A percentile compares a stretch with the other conserved stretches of the same genome.
Evolutionary conservation across 2,888 invertebrate genomes (phyloP).

Genomic region (Sphaerophoria rueppellii): DNA sequence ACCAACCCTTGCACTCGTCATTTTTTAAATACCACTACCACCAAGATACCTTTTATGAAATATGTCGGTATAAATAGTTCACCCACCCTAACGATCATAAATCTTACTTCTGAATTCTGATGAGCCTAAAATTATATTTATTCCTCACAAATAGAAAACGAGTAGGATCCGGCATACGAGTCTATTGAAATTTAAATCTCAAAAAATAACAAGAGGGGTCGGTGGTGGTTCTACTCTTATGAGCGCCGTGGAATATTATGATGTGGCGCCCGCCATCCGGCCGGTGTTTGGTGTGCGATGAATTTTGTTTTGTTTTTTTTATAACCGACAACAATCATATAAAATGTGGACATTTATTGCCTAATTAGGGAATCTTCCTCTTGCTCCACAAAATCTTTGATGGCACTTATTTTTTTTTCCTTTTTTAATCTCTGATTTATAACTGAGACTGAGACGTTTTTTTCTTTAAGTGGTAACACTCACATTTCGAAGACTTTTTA

Average conservation of each 20-base stretch:
- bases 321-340: slow-evolving; percentile 45
- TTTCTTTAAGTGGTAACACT: slow-evolving; percentile 32
- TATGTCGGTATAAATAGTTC: slow-evolving; percentile 38
- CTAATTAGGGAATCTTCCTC: slow-evolving; percentile 66
- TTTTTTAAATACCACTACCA: too few species aligned
- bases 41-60: slow-evolving; percentile 21
- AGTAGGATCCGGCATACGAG: background rate
- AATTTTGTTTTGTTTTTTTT: background rate
- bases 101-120: slow-evolving; percentile 18
- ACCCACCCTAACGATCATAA: slow-evolving; percentile 18
- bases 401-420: slow-evolving; percentile 13
- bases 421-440: slow-evolving; percentile 66
- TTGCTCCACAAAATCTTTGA: background rate
- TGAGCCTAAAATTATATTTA: slow-evolving; percentile 6
- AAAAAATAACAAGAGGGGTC: slow-evolving; percentile 11
- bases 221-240: too few species aligned
- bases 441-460: slow-evolving; percentile 31
- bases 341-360: slow-evolving; percentile 67
- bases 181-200: slow-evolving; percentile 42
- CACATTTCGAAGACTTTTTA: slow-evolving; percentile 38
- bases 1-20: too few species aligned
- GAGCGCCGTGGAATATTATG: too few species aligned
- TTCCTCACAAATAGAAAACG: slow-evolving; percentile 1
- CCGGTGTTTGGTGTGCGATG: slow-evolving; percentile 47
- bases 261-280: slow-evolving; percentile 69